A percentile compares a stretch with the other conserved stretches of the same genome.
These are phyloP conservation scores for Notothenia rossii DNA, from an alignment of 2,113 vertebrate species.

Conservation along the genomic window DNA sequence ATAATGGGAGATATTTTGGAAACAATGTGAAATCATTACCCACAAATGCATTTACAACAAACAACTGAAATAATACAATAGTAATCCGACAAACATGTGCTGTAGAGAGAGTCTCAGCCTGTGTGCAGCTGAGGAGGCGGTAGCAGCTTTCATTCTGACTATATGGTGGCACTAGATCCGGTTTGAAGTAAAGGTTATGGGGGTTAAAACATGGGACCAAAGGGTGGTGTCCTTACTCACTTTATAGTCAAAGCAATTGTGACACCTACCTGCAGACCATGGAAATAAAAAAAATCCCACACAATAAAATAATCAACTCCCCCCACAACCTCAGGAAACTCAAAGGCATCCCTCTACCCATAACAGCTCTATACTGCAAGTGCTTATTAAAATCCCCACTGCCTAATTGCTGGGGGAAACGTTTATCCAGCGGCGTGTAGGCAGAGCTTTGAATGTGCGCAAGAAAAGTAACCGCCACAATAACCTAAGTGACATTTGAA, in stretches of 20 bases:
- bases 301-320: conserved; percentile 71
- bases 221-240: conserved; percentile 88
- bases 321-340: conserved; percentile 26
- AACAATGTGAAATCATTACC: conserved; percentile 78
- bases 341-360: neutral
- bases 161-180: conserved; percentile 90
- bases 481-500: conserved; percentile 56
- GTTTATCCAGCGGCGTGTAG: neutral
- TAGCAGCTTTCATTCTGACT: conserved; percentile 82
- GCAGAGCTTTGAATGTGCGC: conserved; percentile 38
- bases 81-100: conserved; percentile 54
- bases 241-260: conserved; percentile 97
- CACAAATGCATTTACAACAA: conserved; percentile 84
- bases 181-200: conserved; percentile 84
- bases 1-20: conserved; percentile 87
- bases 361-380: conserved; percentile 33
- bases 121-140: conserved; percentile 77
- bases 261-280: conserved; percentile 98
- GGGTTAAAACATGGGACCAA: conserved; percentile 84
- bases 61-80: conserved; percentile 66
- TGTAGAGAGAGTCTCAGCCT: conserved; percentile 63
- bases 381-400: conserved; percentile 46
- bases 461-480: conserved; percentile 17
- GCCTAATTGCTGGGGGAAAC: conserved; percentile 23
- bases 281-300: conserved; percentile 84